Conservation (phyloP, 2,888 invertebrate genomes). For the Eilema depressum region DNA sequence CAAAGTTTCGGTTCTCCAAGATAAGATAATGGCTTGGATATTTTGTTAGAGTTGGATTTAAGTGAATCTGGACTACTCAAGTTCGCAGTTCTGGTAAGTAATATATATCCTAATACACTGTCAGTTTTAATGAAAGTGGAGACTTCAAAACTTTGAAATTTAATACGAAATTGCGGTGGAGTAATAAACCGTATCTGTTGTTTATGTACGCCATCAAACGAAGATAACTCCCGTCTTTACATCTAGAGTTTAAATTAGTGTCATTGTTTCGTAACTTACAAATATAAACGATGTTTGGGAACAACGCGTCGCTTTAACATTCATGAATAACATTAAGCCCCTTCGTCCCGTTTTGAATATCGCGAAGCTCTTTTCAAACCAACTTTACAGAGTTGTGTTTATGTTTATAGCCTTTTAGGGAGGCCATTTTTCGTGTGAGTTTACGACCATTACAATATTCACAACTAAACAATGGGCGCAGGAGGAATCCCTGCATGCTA, state of each 20-base stretch:
- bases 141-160: constrained; percentile 71
- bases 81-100: constrained; percentile 62
- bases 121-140: constrained; percentile 67
- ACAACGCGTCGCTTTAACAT: constrained; percentile 78
- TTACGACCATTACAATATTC: constrained; percentile 67
- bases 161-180: constrained; percentile 69
- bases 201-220: constrained; percentile 79
- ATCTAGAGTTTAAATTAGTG: constrained; percentile 82
- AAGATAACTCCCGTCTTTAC: constrained; percentile 79
- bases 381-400: constrained; percentile 74
- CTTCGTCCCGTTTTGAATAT: constrained; percentile 78
- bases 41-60: constrained; percentile 70
- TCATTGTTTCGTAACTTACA: constrained; percentile 84
- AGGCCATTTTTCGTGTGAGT: constrained; percentile 58
- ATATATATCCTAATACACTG: constrained; percentile 61
- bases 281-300: constrained; percentile 82
- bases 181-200: constrained; percentile 77
- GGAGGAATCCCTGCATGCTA: constrained; percentile 56
- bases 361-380: constrained; percentile 54
- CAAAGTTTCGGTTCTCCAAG: constrained; percentile 59
- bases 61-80: constrained; percentile 68
- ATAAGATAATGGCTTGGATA: constrained; percentile 62
- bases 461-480: constrained; percentile 63
- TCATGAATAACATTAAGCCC: constrained; percentile 84
- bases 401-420: constrained; percentile 74